Base-by-base conservation (phyloP, 2,888 invertebrate genomes). In the Sericinus montela region DNA sequence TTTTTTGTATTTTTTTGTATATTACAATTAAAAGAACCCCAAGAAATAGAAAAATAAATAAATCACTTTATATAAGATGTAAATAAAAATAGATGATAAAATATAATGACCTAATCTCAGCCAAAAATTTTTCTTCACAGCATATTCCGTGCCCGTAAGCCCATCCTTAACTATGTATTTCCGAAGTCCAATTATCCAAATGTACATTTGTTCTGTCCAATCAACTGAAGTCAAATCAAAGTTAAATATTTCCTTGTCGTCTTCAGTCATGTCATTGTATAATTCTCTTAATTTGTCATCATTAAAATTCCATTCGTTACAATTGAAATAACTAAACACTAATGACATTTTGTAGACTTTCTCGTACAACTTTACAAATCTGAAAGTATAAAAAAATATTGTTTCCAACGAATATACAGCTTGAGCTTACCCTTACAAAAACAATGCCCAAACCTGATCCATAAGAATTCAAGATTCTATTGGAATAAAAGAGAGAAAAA, bases 121-220 rank as follows among this genome's bases (percentile, higher is more conserved):
- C 16, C 54, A 36, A 0, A 37, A 25, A 10, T 62, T 58, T 34
- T 65, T 67, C 35, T 49, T 68, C 0, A 3, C 3, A 0, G 52
- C 64, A 0, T 46, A 46, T 0, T 28, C 25, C 0, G 62, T 52
- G n/a, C 53, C 56, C 37, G 55, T 60, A 3, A 70, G 45, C 0
- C 60, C 67, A 13, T 72, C 72, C 54, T 67, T 69, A 0, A 68
- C 0, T 0, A 70, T 53, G 25, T 58, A 70, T 25, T 60, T 66
- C 6, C 72, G 56, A 0, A 71, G 0, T 0, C 72, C 72, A 0
- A 71, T 1, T 3, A 44, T 38, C 67, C 65, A 67, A 0, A 55
- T 6, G 0, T 49, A 6, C 32, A 65, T 30, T 29, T 59, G 58
- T 5, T 65, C 61, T 0, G 11, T 7, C 58, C 62, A 65, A 19